A percentile compares a stretch with the other conserved stretches of the same genome.
Evolutionary conservation across 2,113 vertebrate species (phyloP).

Genomic region (Garra rufa): DNA sequence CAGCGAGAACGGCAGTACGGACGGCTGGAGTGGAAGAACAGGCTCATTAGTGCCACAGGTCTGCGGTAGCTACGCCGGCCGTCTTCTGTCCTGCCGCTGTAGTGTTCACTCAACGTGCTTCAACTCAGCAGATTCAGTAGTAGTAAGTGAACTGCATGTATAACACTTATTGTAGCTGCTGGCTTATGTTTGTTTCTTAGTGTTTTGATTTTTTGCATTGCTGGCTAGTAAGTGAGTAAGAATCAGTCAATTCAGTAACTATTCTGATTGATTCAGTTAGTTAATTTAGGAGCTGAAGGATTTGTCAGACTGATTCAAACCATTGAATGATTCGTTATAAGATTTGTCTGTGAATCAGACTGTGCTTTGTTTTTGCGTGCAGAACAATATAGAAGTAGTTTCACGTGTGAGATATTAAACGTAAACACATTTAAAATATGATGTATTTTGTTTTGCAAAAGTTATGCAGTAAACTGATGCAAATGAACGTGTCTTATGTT

Average conservation of each 20-base stretch:
- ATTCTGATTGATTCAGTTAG: not conserved
- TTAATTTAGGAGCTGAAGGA: not conserved
- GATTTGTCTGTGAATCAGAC: not conserved
- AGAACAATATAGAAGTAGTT: not conserved
- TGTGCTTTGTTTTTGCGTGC: not conserved
- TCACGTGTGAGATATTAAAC: not conserved
- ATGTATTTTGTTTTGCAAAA: not conserved
- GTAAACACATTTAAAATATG: not conserved
- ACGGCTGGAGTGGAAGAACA: conserved; percentile 27
- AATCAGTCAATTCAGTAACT: not conserved
- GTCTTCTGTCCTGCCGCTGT: not conserved
- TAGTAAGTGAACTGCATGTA: not conserved
- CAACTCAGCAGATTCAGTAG: conserved; percentile 3
- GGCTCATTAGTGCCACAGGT: conserved; percentile 37
- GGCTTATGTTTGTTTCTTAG: not conserved
- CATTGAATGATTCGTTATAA: not conserved
- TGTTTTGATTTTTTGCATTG: too few relatives aligned
- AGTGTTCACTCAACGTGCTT: not conserved
- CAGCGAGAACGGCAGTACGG: conserved; percentile 25
- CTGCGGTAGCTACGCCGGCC: conserved; percentile 31
- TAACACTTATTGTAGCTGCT: not conserved
- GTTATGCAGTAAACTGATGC: not conserved
- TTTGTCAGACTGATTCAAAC: conserved; percentile 3
- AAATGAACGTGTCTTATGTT: not conserved
- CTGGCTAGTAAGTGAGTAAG: too few relatives aligned